A percentile compares a stretch with the other conserved stretches of the same genome.
Conservation (phyloP, 2,888 invertebrate genomes). For the Coleophora flavipennella region DNA sequence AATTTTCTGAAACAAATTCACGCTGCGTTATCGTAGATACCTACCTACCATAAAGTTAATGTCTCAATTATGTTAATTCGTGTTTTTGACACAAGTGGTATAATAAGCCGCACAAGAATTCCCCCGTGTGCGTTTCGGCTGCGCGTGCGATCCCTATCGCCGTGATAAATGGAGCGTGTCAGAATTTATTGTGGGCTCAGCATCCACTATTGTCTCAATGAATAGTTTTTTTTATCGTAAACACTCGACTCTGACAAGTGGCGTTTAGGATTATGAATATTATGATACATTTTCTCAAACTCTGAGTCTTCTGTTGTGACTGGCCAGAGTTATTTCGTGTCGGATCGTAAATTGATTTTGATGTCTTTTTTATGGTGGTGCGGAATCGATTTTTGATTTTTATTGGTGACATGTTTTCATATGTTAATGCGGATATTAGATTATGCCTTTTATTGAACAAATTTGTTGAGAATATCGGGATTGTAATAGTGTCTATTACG, state of each 20-base stretch:
- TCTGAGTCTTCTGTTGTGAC: slow-evolving; percentile 36
- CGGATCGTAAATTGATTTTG: slow-evolving; percentile 62
- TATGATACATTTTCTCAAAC: slow-evolving; percentile 47
- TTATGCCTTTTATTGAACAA: slow-evolving; percentile 32
- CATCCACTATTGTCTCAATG: slow-evolving; percentile 70
- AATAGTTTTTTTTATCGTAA: slow-evolving; percentile 67
- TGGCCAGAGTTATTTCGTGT: slow-evolving; percentile 33
- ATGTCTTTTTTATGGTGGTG: slow-evolving; percentile 53
- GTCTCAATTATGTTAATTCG: no score
- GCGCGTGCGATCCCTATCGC: slow-evolving; percentile 53
- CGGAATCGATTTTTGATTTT: slow-evolving; percentile 58
- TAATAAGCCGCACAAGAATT: slow-evolving; percentile 53
- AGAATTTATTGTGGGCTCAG: slow-evolving; percentile 61
- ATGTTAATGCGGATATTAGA: slow-evolving; percentile 48
- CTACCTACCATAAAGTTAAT: neutral
- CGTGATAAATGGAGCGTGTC: slow-evolving; percentile 67
- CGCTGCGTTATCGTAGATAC: no score
- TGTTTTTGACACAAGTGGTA: slow-evolving; percentile 39
- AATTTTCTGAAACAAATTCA: no score
- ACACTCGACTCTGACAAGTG: slow-evolving; percentile 55
- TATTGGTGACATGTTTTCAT: slow-evolving; percentile 54
- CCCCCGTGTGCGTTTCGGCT: slow-evolving; percentile 40
- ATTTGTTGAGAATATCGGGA: slow-evolving; percentile 21
- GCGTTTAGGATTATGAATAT: slow-evolving; percentile 60
- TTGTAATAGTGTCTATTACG: slow-evolving; percentile 10